Evolutionary conservation across 2,113 vertebrate genomes (phyloP), one percentile per base, ranked within the genome.

Genomic region (Globicephala melas): DNA sequence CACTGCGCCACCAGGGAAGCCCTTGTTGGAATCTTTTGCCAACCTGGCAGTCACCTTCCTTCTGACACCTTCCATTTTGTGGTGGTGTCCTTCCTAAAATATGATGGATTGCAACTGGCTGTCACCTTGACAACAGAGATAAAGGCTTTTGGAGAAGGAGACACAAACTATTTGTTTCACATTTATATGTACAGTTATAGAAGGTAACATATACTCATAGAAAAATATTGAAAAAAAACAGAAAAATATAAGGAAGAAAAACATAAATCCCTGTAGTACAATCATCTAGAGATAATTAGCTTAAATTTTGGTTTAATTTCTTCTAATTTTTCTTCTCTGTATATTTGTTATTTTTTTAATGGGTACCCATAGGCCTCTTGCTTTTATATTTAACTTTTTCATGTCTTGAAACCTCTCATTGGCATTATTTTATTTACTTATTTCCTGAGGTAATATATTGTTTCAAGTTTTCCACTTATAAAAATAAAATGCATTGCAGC

Each of bases 111-210:
- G 67, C 55, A 58, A 15, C 28, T 17, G n/a, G 58, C 76, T 38
- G 47, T 96, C 87, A 67, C 94, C 82, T 89, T 96, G 90, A 82
- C 71, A 28, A 92, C 95, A 77, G 47, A 74, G 67, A 81, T 9
- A 20, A 73, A 88, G 44, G 50, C 65, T 89, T 91, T 70, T 9
- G 33, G 81, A 86, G 85, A 93, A 60, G 55, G 94, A 33, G 55
- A 50, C 10, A 13, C 28, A 60, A 20, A 36, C 82, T 65, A 62
- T 79, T 60, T 87, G 60, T 83, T 94, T 70, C 89, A 71, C 44
- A 41, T 76, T 95, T 94, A 9, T 36, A 62, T 70, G 84, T 84
- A 36, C 83, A n/a, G 38, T 58, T 86, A 62, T 73, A 47, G 74
- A 74, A 50, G 17, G n/a, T 70, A 76, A 44, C 80, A 44, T 21